Conservation (phyloP, 2,113 vertebrate species). For the Felis catus region F.catus_Fca126_mat1.0 CM031411.1:101267501-101268000, state of each 20-base stretch:
- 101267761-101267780: conserved; percentile 27
- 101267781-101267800: not conserved
- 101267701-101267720: not conserved
- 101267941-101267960: too few relatives aligned
- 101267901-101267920: not conserved
- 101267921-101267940: too few relatives aligned
- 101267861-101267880: not conserved
- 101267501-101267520: not conserved
- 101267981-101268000: too few relatives aligned
- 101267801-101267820: not conserved
- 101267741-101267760: not conserved
- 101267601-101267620: not conserved
- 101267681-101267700: not conserved
- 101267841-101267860: not conserved
- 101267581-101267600: conserved; percentile 6
- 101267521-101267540: not conserved
- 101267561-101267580: not conserved
- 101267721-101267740: conserved; percentile 13
- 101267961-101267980: too few relatives aligned
- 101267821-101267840: not conserved
- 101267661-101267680: not conserved
- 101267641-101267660: conserved; percentile 1
- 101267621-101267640: not conserved
- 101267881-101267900: not conserved
- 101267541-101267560: not conserved